Evolutionary conservation across 2,113 vertebrate species (phyloP).

Genomic region (Cyprinodon brontotheroides): DNA sequence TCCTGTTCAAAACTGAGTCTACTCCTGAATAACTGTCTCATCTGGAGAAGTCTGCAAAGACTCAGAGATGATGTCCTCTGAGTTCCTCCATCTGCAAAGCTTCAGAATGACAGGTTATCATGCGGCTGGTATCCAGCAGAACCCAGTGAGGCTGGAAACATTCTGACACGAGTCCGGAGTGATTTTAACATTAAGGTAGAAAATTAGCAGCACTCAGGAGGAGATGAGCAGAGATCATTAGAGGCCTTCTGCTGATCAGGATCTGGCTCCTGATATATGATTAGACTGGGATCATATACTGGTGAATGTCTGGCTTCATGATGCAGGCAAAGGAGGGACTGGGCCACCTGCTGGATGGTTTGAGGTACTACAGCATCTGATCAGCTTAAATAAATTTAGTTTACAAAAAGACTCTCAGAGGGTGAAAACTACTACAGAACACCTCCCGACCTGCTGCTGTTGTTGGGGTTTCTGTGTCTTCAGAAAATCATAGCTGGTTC

Average conservation of each 20-base stretch:
- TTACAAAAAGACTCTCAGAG: no score
- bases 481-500: no score
- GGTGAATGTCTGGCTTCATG: background rate
- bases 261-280: slow-evolving; percentile 20
- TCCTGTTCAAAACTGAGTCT: background rate
- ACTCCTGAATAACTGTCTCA: no score
- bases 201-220: background rate
- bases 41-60: background rate
- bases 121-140: slow-evolving; percentile 45
- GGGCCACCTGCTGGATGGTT: background rate
- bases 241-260: slow-evolving; percentile 19
- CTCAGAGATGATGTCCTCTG: background rate
- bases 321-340: background rate
- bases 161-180: no score
- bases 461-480: no score
- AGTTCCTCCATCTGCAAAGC: slow-evolving; percentile 18
- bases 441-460: no score
- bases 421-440: no score
- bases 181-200: no score
- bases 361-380: background rate
- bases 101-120: slow-evolving; percentile 46
- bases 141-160: slow-evolving; percentile 18
- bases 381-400: background rate
- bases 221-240: slow-evolving; percentile 10
- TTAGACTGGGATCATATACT: no score